Conservation (phyloP, 2,888 invertebrate species). For the Tetranychus piercei region DNA sequence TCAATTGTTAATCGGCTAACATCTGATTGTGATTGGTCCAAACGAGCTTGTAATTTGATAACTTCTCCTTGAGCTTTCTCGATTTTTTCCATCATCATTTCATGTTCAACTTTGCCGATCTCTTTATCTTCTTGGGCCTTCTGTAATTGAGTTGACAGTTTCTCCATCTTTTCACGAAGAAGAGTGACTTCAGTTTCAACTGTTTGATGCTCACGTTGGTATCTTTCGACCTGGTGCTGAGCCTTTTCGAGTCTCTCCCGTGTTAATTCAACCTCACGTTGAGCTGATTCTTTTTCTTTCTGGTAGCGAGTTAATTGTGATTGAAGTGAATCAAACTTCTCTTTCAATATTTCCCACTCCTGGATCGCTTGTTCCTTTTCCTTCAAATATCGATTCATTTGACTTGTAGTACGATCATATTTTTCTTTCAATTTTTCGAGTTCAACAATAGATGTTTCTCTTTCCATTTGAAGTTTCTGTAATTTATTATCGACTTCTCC, state of each 20-base stretch:
- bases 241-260: constrained; percentile 75
- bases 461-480: constrained; percentile 68
- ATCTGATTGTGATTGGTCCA: constrained; percentile 69
- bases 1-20: constrained; percentile 67
- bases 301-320: constrained; percentile 62
- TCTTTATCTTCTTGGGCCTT: constrained; percentile 74
- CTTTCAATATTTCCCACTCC: constrained; percentile 60
- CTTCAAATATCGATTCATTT: constrained; percentile 61
- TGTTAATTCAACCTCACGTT: constrained; percentile 64
- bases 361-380: constrained; percentile 64
- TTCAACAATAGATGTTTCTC: constrained; percentile 63
- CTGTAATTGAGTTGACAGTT: constrained; percentile 51
- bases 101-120: constrained; percentile 68
- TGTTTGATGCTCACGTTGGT: constrained; percentile 65
- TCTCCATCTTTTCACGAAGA: constrained; percentile 71
- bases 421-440: constrained; percentile 69
- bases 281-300: constrained; percentile 61
- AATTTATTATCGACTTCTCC: constrained; percentile 69
- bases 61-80: constrained; percentile 63
- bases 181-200: constrained; percentile 65
- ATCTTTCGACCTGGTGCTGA: constrained; percentile 28
- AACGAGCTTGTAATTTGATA: constrained; percentile 66
- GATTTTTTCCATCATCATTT: constrained; percentile 65
- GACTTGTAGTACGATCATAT: constrained; percentile 61
- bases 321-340: constrained; percentile 59